Conservation (phyloP, 2,797 vertebrate species). For the Dryobates pubescens region DNA sequence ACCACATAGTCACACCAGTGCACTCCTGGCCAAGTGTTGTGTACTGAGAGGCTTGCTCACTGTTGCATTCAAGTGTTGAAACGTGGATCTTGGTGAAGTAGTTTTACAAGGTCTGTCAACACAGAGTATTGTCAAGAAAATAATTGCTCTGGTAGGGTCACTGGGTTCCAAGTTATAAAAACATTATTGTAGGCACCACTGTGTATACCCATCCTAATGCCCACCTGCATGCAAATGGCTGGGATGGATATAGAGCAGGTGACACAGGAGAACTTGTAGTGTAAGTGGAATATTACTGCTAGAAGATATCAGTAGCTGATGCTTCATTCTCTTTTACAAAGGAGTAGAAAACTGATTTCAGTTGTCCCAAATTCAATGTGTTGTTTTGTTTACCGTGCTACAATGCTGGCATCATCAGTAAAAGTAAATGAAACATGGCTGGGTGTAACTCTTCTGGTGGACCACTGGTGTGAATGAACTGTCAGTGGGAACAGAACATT, state of each 20-base stretch:
- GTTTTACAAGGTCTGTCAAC: not conserved
- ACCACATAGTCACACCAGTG: accelerated
- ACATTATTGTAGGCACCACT: not conserved
- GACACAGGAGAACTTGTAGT: not conserved
- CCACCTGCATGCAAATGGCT: accelerated
- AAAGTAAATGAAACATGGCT: not conserved
- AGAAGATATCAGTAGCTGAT: not conserved
- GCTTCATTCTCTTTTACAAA: not conserved
- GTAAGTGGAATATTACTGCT: not conserved
- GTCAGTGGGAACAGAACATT: not conserved
- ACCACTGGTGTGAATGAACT: not conserved
- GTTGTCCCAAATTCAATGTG: not conserved
- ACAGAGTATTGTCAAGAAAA: not conserved
- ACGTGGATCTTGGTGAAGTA: not conserved
- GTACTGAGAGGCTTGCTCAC: not conserved
- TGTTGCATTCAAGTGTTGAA: not conserved
- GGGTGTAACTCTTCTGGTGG: not conserved
- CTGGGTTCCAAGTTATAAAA: not conserved
- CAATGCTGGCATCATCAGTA: not conserved
- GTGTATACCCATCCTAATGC: not conserved
- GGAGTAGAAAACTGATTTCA: not conserved
- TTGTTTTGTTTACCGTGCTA: not conserved
- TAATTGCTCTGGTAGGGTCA: not conserved
- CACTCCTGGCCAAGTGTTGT: accelerated
- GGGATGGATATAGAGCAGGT: not conserved